Evolutionary conservation across 2,113 vertebrate genomes (phyloP), one percentile per base, ranked within the genome.

Genomic region (Trogon surrucura): DNA sequence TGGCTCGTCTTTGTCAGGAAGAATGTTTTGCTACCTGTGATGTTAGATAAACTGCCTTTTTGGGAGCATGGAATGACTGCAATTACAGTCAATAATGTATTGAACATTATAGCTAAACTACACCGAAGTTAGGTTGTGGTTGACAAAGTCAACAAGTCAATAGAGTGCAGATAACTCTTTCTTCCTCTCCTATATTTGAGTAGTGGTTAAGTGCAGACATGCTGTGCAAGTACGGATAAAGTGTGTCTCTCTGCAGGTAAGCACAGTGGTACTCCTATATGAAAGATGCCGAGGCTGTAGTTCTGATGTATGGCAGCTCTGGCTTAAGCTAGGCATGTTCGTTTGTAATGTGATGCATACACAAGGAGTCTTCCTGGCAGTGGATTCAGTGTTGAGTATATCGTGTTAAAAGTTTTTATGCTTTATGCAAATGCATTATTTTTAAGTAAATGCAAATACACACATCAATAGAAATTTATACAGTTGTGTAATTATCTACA

Each of bases 181-280:
- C 81, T 82, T 96, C 96, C 88, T 54, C 72, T 87, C 73, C 77
- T 91, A 1, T 88, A 73, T 97, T 94, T 97, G 96, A 95, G 91
- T 96, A 89, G 93, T 95, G 60, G 86, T 41, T 97, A 97, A 97
- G 96, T 93, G 89, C 86, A 87, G 77, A 79, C 96, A 27, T 23
- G 79, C 97, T 97, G 97, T 75, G 96, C 96, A 92, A 93, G 89
- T 88, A 89, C 75, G 94, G 88, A 65, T 95, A 85, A 95, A 98
- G 73, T 96, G 90, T 86, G 81, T 93, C 96, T 97, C 97, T 96
- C 97, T 94, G 95, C 94, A 88, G 96, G 97, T 93, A 90, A 72
- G 77, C 93, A 89, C 96, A 86, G 95, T 91, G 91, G 93, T 95
- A 47, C 19, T 96, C 80, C 86, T 88, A 19, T 79, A 80, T 61